phyloP scores from a whole-genome alignment of 2,797 vertebrate genomes.

The Odontamblyopus lacepedii region DNA sequence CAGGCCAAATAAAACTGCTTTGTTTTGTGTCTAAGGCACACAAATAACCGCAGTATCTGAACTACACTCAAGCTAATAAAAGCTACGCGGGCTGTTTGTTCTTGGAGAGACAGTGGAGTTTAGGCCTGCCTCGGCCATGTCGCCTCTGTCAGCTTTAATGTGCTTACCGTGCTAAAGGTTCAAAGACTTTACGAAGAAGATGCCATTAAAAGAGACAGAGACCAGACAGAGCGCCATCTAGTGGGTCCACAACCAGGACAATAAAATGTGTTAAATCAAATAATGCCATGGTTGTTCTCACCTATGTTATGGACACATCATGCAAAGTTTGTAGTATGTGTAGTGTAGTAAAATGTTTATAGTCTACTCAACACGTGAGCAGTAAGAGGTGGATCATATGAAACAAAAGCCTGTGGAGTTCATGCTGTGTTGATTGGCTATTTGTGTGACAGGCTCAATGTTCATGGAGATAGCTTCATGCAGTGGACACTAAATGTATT shows the following conservation, averaged over 20 bases:
- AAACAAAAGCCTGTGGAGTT: not conserved
- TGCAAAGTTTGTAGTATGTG: not conserved
- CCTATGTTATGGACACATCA: not conserved
- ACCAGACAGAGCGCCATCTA: conserved; percentile 57
- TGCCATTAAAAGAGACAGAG: conserved; percentile 22
- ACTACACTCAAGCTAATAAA: conserved; percentile 1
- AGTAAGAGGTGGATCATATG: not conserved
- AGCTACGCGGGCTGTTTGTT: not conserved
- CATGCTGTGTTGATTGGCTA: conserved; percentile 1
- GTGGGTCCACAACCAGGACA: conserved; percentile 22
- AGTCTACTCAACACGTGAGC: not conserved
- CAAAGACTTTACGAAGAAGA: conserved; percentile 39
- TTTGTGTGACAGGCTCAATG: conserved; percentile 12
- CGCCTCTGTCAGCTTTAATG: conserved; percentile 30
- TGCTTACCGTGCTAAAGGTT: conserved; percentile 40
- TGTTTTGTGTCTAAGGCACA: not conserved
- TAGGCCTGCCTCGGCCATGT: conserved; percentile 24
- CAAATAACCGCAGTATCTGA: conserved; percentile 10
- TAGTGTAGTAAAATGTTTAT: not conserved
- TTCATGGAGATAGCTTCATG: not conserved
- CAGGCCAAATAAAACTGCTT: not conserved
- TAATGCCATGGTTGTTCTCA: conserved; percentile 4
- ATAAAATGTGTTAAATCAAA: conserved; percentile 1
- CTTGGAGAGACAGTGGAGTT: not conserved
- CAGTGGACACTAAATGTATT: conserved; percentile 8